Percentiles rank a stretch among this genome's conserved stretches.
Conservation (phyloP, 2,113 vertebrate species). For the Seriola quinqueradiata region DNA sequence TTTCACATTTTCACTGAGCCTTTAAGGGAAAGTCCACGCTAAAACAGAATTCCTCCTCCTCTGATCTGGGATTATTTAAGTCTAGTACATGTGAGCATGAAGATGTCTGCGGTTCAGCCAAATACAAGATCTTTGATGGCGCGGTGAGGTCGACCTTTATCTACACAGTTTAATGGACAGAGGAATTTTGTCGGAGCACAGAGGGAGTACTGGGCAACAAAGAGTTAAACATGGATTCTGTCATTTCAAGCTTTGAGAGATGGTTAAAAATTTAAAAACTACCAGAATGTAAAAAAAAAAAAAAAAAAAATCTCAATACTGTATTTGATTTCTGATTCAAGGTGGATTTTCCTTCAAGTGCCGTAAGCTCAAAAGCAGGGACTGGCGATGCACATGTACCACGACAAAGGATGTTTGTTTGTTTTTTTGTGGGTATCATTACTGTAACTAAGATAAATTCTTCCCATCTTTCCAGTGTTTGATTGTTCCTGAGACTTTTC, state of each 20-base stretch:
- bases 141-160: not conserved
- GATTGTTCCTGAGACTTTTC: conserved; percentile 52
- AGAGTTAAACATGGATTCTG: not conserved
- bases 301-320: not conserved
- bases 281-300: conserved; percentile 2
- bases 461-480: conserved; percentile 68
- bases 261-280: not conserved
- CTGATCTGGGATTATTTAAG: conserved; percentile 35
- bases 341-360: conserved; percentile 33
- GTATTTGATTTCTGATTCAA: conserved; percentile 20
- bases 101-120: conserved; percentile 15
- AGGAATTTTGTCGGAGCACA: not conserved
- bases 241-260: not conserved
- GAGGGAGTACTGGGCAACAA: not conserved
- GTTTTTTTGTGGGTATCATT: not conserved
- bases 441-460: conserved; percentile 26
- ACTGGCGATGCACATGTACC: conserved; percentile 15
- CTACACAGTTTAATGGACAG: not conserved
- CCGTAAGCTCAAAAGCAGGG: conserved; percentile 20
- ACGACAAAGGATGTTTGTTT: not conserved
- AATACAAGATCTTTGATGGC: conserved; percentile 14
- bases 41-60: conserved; percentile 17
- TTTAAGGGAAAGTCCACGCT: conserved; percentile 49
- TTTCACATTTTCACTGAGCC: conserved; percentile 69
- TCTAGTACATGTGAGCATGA: not conserved